Base-by-base conservation (phyloP, 2,113 vertebrate species). In the Calonectris borealis region DNA sequence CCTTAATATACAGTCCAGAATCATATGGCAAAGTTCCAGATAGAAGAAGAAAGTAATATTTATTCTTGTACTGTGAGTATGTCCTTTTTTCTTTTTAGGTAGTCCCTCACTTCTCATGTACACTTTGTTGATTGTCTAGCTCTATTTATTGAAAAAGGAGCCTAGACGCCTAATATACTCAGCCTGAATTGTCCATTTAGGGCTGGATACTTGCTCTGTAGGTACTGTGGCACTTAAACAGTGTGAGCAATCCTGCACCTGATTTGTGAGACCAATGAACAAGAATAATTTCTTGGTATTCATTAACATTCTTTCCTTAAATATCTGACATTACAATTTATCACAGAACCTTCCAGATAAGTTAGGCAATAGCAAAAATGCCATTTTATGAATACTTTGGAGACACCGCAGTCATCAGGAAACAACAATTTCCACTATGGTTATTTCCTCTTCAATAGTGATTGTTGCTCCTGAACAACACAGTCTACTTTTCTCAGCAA, bases 91-190 rank as follows among this genome's bases (percentile, higher is more conserved):
- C 31, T 88, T 52, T 83, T 36, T 31, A 71, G 21, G 18, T 69
- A 80, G 14, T 24, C 58, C 27, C 13, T 80, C 21, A 26, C 13
- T 83, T 57, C 3, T 27, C 16, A 5, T 6, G 2, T 80, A 25
- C 6, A 16, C 9, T 31, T 52, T 76, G 32, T 48, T 51, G n/a
- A n/a, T 61, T 79, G 8, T 26, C 14, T 29, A 46, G 3, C 4
- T 49, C 40, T 51, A 7, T 51, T 88, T 80, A 49, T 52, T 61
- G 26, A 27, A 79, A 82, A 88, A 61, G 7, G 7, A 77, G 40
- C 4, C 8, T 29, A 19, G 17, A 15, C 0, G 1, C 9, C 7
- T 54, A n/a, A 21, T 36, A 22, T 11, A 12, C 14, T 36, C 20
- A 38, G 17, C 13, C 3, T 70, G 40, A 88, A 21, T 58, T n/a